phyloP scores from a whole-genome alignment of 2,888 invertebrate species.

The Axea sp. region DNA sequence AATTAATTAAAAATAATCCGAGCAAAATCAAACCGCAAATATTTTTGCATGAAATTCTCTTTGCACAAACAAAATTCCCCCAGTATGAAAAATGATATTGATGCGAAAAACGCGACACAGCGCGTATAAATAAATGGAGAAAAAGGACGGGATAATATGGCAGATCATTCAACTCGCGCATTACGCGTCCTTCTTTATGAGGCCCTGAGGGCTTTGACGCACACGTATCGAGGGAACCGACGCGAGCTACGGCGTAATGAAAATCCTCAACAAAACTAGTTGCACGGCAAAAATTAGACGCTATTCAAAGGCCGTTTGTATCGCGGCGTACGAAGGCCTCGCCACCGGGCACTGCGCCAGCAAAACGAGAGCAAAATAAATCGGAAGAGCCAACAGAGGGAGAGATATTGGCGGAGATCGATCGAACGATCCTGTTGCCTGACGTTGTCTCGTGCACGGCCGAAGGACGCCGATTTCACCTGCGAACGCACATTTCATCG shows the following conservation, averaged over 20 bases:
- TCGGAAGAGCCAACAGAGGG: conserved; percentile 36
- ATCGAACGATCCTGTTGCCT: conserved; percentile 22
- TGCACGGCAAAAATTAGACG: conserved; percentile 72
- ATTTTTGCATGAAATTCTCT: no score
- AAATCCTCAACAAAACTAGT: conserved; percentile 72
- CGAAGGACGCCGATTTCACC: conserved; percentile 16
- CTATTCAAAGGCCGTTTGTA: conserved; percentile 73
- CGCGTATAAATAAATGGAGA: conserved; percentile 28
- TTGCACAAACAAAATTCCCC: conserved; percentile 2
- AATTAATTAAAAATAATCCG: no score
- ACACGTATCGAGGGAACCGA: conserved; percentile 34
- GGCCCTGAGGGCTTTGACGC: conserved; percentile 41
- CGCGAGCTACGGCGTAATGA: conserved; percentile 65
- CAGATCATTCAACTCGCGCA: conserved; percentile 43
- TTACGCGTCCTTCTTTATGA: conserved; percentile 46
- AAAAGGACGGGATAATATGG: conserved; percentile 27
- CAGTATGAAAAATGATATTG: conserved; percentile 11
- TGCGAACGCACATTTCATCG: conserved; percentile 17
- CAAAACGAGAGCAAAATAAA: conserved; percentile 61
- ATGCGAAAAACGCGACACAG: conserved; percentile 14
- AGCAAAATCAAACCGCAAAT: no score
- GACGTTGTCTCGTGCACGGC: neutral
- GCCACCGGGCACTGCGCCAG: conserved; percentile 49
- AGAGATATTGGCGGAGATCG: conserved; percentile 25
- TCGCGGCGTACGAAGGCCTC: conserved; percentile 59